Evolutionary conservation across 2,797 vertebrate species (phyloP), one percentile per base, ranked within the genome.

Genomic region (Oryzias sinensis): DNA sequence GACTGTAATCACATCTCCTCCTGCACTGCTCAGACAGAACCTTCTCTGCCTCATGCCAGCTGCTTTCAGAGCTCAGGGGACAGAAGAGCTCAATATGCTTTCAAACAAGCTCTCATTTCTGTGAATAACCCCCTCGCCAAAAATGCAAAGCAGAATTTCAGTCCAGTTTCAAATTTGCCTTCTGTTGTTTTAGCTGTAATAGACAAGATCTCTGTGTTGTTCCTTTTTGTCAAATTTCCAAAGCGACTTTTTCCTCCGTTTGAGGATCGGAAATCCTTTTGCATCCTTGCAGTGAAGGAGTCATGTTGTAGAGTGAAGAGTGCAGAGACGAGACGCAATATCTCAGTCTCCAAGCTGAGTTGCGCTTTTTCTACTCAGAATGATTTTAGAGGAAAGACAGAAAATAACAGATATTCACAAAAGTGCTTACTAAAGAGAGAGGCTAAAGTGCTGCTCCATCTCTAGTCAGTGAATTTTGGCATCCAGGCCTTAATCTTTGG

Each of bases 1-100:
- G 62, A 79, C 60, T 14, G 24, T 73, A 68, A 74, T 76, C 63
- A 65, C 40, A 50, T 71, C 62, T 71, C 62, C 51, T 76, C 43
- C 48, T 63, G 68, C 14, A 5, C 42, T 49, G 44, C 59, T 74
- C 54, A 56, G 46, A 47, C 22, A 2, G 57, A 60, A 52, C 60
- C 50, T 29, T 53, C 48, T 62, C 37, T 42, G 45, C 54, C 63
- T 78, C 61, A 22, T 42, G 71, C 59, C 63, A 76, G 71, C 70
- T 76, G 72, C 20, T 74, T 74, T 63, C 53, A 24, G 33, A 74
- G 65, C 61, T 66, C 59, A 65, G 49, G 60, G 68, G 52, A 67
- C 55, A 68, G 63, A 33, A 65, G 75, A 65, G 56, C 69, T 70
- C 75, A 69, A 83, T 80, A 86, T 82, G 75, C 87, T 84, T 76